Evolutionary conservation across 2,113 vertebrate genomes (phyloP), one percentile per base, ranked within the genome.

Genomic region (Antennarius striatus): DNA sequence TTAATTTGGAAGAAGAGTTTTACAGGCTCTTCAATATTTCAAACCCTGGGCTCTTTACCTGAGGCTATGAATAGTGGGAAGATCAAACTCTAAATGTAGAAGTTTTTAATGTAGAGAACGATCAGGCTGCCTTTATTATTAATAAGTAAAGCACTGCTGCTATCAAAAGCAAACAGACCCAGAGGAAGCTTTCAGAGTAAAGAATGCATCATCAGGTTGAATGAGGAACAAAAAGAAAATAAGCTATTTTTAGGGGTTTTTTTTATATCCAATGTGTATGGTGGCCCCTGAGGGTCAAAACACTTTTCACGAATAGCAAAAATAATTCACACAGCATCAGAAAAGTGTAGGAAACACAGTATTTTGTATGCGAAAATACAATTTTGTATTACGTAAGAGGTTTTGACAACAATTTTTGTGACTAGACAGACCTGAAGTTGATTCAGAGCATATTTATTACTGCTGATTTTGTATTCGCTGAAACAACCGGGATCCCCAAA

Each of bases 1-100:
- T 92, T 89, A 86, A 92, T 93, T 92, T 87, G 79, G 56, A 49
- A 71, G 60, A 57, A 65, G 67, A 78, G 73, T 79, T 89, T 87
- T 83, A 72, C 67, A 50, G 56, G 79, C 70, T 86, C 71, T 81
- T 89, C 12, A 80, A 85, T 83, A 79, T 86, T 90, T 88, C 52
- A 90, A 68, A 63, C 56, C 62, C 13, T 0, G 40, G 61, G 72
- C 83, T 90, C 80, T 83, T 80, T 85, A 90, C 88, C 88, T 89
- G 81, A 49, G 66, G 79, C 63, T 3, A 71, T 10, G 47, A 77
- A 66, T 32, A 63, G 73, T 36, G 1, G 32, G 61, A 60, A 2
- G 71, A 68, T 53, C 77, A 72, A 61, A 72, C 81, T 84, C 79
- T 78, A 79, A 85, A 84, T 82, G 83, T 85, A 71, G 78, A 71